Percentiles rank a stretch among this genome's conserved stretches.
phyloP scores from a whole-genome alignment of 2,797 vertebrate species.

The Poeciliopsis turneri region DNA sequence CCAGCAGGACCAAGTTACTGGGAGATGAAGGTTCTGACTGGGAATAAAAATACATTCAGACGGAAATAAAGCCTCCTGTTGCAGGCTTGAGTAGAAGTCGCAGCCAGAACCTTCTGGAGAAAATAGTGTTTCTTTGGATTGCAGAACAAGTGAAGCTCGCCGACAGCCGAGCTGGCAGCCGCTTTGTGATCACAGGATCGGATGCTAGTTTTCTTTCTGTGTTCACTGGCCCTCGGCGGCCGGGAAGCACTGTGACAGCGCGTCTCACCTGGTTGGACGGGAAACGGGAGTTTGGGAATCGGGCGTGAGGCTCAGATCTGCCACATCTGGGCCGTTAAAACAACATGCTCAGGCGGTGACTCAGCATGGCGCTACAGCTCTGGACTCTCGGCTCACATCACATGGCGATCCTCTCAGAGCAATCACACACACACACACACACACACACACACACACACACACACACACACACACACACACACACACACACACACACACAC shows the following conservation, averaged over 20 bases:
- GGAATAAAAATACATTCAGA: slow-evolving; percentile 4
- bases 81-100: not conserved
- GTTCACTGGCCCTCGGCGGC: too few species aligned
- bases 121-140: not conserved
- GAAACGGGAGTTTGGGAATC: not conserved
- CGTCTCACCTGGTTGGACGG: not conserved
- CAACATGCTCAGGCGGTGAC: slow-evolving; percentile 1
- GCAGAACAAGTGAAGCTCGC: not conserved
- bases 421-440: not conserved
- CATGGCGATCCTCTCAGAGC: slow-evolving; percentile 11
- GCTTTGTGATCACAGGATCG: not conserved
- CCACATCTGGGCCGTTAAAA: not conserved
- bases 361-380: slow-evolving; percentile 1
- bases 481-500: too few species aligned
- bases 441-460: fast-evolving
- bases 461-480: too few species aligned
- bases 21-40: slow-evolving; percentile 15
- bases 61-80: not conserved
- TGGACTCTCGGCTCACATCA: not conserved
- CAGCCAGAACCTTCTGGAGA: not conserved
- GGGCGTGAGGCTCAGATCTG: not conserved
- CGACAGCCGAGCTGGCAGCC: not conserved
- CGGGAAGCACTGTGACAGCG: not conserved
- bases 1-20: slow-evolving; percentile 8
- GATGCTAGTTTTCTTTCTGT: not conserved